These are phyloP conservation scores for Rhea pennata DNA, from an alignment of 2,113 vertebrate genomes.

Conservation along the genomic window DNA sequence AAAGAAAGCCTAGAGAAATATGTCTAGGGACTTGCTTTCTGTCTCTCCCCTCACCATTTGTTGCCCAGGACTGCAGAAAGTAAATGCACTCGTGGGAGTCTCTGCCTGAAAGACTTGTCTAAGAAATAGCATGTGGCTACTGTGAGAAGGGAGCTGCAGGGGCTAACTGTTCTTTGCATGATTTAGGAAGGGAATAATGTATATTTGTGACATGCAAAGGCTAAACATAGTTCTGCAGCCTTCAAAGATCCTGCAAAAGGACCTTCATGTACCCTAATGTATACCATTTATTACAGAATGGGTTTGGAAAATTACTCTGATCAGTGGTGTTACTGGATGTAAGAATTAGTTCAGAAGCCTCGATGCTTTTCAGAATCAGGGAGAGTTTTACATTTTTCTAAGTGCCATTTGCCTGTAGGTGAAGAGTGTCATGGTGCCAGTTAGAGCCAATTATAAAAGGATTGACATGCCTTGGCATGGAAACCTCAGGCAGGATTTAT, in stretches of 20 bases:
- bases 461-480: not conserved
- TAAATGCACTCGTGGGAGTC: not conserved
- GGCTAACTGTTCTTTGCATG: not conserved
- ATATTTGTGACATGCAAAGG: not conserved
- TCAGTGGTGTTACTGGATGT: not conserved
- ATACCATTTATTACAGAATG: not conserved
- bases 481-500: not conserved
- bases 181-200: not conserved
- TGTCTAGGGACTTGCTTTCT: not conserved
- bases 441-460: not conserved
- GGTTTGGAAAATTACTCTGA: not conserved
- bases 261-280: not conserved
- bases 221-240: not conserved
- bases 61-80: not conserved
- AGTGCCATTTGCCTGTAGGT: constrained; percentile 11
- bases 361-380: not conserved
- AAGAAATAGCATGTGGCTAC: not conserved
- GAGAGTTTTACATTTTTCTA: not conserved
- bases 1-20: constrained; percentile 2
- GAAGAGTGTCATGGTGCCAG: not conserved
- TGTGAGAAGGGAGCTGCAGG: not conserved
- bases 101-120: not conserved
- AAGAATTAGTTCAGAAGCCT: not conserved
- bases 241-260: not conserved
- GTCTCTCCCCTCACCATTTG: not conserved